Conservation (phyloP, 2,797 vertebrate species). For the Decapterus maruadsi region DNA sequence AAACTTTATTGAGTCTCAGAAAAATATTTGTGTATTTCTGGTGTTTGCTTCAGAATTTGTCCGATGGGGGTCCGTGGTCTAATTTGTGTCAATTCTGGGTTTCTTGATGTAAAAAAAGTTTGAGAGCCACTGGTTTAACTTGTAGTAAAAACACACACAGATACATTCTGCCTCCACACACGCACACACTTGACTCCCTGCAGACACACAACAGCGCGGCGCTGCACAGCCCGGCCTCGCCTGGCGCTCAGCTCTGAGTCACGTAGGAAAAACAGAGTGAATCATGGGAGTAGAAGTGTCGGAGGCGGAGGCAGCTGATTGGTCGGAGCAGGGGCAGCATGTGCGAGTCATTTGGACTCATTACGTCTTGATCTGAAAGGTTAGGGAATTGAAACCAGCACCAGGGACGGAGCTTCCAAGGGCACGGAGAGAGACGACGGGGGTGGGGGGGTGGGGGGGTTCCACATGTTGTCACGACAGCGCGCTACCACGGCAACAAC, state of each 20-base stretch:
- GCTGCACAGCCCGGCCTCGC: constrained; percentile 33
- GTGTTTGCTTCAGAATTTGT: too few species aligned
- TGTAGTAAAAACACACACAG: neutral
- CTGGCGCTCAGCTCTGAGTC: constrained; percentile 73
- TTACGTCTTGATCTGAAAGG: constrained; percentile 83
- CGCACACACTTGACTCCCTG: constrained; percentile 51
- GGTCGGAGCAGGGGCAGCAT: constrained; percentile 76
- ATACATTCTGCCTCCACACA: constrained; percentile 16
- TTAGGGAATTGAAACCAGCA: constrained; percentile 84
- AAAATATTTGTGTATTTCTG: too few species aligned
- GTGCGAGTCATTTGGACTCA: constrained; percentile 84
- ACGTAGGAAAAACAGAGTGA: constrained; percentile 77
- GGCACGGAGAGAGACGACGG: constrained; percentile 47
- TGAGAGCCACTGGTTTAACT: neutral
- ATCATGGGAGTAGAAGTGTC: constrained; percentile 79
- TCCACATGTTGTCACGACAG: constrained; percentile 76
- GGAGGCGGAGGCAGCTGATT: constrained; percentile 59
- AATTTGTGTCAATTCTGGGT: too few species aligned
- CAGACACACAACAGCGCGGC: constrained; percentile 34
- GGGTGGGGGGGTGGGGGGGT: constrained; percentile 26
- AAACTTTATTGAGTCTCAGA: too few species aligned
- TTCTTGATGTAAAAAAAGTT: too few species aligned
- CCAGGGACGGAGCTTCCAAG: constrained; percentile 70
- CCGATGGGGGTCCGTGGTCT: too few species aligned
- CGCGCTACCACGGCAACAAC: constrained; percentile 56